These are phyloP conservation scores for Teleogryllus occipitalis DNA, from an alignment of 1,140 invertebrate species.

Conservation along the genomic window DNA sequence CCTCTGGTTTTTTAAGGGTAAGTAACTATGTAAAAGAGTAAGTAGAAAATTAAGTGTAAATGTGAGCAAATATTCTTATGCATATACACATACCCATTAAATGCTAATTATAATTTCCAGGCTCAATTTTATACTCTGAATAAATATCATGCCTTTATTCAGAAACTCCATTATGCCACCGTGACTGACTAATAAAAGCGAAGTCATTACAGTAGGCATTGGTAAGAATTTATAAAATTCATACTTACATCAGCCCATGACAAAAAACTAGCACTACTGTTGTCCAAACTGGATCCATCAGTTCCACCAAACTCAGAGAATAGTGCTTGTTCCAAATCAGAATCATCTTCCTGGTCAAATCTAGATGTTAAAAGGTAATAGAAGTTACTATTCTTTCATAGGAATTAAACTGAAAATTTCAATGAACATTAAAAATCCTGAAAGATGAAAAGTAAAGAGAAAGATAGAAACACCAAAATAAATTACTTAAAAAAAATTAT, in stretches of 20 bases:
- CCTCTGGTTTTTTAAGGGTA: too few species aligned
- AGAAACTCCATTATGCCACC: not conserved
- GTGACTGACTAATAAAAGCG: not conserved
- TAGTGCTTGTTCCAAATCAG: not conserved
- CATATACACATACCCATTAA: not conserved
- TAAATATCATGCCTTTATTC: not conserved
- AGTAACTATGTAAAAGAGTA: too few species aligned
- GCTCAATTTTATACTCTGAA: not conserved
- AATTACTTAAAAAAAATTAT: too few species aligned
- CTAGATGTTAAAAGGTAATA: not conserved
- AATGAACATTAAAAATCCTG: not conserved
- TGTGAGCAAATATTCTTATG: not conserved
- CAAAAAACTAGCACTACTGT: slow-evolving; percentile 16
- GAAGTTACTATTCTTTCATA: not conserved
- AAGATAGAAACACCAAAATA: too few species aligned
- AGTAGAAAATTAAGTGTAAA: too few species aligned
- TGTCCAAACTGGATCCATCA: not conserved
- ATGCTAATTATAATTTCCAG: not conserved
- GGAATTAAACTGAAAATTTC: not conserved
- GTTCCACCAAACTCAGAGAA: not conserved
- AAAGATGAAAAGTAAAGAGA: too few species aligned
- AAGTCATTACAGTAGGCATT: not conserved
- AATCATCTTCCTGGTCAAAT: slow-evolving; percentile 13
- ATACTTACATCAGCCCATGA: slow-evolving; percentile 19
- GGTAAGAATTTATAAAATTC: not conserved